Conservation (phyloP, 2,113 vertebrate genomes). For the Mystacornis crossleyi region DNA sequence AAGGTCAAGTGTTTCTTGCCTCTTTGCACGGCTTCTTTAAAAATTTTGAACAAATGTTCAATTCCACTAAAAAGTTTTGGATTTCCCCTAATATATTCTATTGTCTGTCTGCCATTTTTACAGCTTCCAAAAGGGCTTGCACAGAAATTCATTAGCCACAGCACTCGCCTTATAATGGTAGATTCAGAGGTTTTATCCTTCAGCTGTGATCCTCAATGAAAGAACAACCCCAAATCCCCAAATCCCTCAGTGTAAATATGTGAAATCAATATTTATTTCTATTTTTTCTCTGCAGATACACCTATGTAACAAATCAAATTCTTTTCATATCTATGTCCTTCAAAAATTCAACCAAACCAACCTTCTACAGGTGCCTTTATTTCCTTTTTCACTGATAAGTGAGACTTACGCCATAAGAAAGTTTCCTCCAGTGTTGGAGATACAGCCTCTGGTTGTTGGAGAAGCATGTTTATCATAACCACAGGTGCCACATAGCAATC, state of each 20-base stretch:
- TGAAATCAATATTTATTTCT: background rate
- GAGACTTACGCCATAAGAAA: constrained; percentile 94
- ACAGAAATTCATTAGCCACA: background rate
- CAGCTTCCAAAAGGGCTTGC: background rate
- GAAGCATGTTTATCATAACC: constrained; percentile 89
- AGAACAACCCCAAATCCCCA: background rate
- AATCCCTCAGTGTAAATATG: background rate
- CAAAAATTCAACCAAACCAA: background rate
- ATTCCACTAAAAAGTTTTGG: background rate
- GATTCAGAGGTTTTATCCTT: background rate
- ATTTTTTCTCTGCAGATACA: background rate
- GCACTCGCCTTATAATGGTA: background rate
- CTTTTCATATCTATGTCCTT: background rate
- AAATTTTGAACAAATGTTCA: background rate
- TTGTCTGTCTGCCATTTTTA: background rate
- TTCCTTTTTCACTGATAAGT: background rate
- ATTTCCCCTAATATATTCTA: background rate
- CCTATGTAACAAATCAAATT: background rate
- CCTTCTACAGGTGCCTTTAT: background rate
- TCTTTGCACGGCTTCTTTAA: background rate
- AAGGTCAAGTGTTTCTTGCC: background rate
- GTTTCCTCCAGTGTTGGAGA: constrained; percentile 94
- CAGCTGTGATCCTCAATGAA: background rate
- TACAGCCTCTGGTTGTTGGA: constrained; percentile 90
- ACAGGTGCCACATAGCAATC: constrained; percentile 86